Percentiles rank a stretch among this genome's conserved stretches.
phyloP scores from a whole-genome alignment of 1,140 invertebrate species.

The Bombus waltoni region DNA sequence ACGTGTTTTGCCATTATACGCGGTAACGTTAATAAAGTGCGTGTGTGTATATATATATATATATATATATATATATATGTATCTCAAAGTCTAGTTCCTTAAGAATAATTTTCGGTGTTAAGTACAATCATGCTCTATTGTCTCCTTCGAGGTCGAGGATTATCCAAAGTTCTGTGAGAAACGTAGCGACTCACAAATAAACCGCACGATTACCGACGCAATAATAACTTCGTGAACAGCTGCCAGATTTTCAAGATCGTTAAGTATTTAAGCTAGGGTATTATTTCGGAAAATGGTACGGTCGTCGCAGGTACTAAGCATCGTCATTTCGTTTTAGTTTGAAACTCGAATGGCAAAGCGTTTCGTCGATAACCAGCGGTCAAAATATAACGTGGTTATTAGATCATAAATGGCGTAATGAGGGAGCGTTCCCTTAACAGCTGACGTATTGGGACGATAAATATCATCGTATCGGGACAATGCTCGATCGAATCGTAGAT shows the following conservation, averaged over 20 bases:
- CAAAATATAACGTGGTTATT: conserved; percentile 12
- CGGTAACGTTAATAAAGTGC: no score
- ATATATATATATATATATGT: no score
- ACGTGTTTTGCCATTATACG: neutral
- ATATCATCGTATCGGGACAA: neutral
- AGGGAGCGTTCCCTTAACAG: neutral
- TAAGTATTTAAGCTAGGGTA: neutral
- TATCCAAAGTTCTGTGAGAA: neutral
- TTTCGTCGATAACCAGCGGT: neutral
- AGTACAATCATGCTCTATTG: no score
- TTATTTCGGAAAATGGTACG: conserved; percentile 20
- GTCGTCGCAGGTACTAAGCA: no score
- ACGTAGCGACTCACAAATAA: neutral
- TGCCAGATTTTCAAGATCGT: conserved; percentile 32
- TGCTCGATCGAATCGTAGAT: neutral
- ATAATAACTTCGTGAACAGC: conserved; percentile 34
- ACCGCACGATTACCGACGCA: conserved; percentile 4
- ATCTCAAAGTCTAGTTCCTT: no score
- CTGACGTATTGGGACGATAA: neutral
- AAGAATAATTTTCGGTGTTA: neutral
- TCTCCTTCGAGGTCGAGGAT: neutral
- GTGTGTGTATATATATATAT: no score
- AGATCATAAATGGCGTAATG: neutral
- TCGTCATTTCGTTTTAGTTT: neutral
- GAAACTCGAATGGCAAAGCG: neutral